phyloP scores from a whole-genome alignment of 2,888 invertebrate species.

The Corythucha ciliata region DNA sequence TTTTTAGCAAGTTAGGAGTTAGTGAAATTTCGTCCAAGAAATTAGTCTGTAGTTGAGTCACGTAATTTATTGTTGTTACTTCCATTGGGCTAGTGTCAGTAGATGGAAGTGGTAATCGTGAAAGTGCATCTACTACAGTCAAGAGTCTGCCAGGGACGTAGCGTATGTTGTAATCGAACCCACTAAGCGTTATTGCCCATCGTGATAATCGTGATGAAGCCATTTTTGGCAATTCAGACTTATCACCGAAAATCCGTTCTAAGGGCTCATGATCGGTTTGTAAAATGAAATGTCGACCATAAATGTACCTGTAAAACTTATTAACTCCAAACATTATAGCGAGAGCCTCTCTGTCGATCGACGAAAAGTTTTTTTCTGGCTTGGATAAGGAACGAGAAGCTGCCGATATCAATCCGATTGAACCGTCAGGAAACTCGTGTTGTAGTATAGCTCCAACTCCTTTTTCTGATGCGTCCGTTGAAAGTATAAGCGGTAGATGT shows the following conservation, averaged over 20 bases:
- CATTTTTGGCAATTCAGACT: slow-evolving; percentile 1
- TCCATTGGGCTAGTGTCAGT: no score
- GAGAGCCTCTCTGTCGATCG: slow-evolving; percentile 2
- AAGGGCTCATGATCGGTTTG: slow-evolving; percentile 5
- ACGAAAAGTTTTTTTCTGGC: background rate
- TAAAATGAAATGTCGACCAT: background rate
- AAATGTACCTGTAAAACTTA: slow-evolving; percentile 3
- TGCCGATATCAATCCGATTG: background rate
- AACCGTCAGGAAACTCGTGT: background rate
- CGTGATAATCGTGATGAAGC: slow-evolving; percentile 1
- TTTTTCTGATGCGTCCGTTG: background rate
- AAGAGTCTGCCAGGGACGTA: background rate
- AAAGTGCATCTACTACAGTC: background rate
- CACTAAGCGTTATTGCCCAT: background rate
- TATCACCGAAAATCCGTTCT: background rate
- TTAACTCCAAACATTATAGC: slow-evolving; percentile 5
- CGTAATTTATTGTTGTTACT: no score
- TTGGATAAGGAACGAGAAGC: background rate
- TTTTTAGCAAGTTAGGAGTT: no score
- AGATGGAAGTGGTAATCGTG: slow-evolving; percentile 2
- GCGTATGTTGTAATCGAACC: background rate
- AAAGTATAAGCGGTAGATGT: background rate
- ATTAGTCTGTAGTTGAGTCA: no score
- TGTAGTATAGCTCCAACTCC: background rate
- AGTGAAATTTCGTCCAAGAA: no score